Conservation (phyloP, 2,888 invertebrate species). For the Actias luna region DNA sequence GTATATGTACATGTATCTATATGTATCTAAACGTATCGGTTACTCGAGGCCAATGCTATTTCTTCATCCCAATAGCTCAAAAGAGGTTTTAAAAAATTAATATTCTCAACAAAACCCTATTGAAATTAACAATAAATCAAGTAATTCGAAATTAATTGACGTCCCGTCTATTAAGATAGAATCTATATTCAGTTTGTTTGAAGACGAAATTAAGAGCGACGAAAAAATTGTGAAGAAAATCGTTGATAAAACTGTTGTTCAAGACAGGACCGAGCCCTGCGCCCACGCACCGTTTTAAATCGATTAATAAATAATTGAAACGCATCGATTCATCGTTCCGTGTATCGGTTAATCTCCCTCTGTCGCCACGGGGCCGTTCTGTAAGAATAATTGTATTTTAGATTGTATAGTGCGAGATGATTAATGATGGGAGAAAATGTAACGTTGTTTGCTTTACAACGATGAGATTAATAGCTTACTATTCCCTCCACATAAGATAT, state of each 20-base stretch:
- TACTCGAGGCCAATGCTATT: too few relatives aligned
- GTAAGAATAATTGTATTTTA: slow-evolving; percentile 11
- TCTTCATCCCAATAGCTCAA: too few relatives aligned
- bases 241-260: slow-evolving; percentile 13
- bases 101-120: background rate
- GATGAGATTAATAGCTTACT: background rate
- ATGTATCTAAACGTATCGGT: too few relatives aligned
- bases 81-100: too few relatives aligned
- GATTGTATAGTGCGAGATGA: slow-evolving; percentile 8
- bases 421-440: slow-evolving; percentile 5
- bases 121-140: background rate
- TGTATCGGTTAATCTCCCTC: slow-evolving; percentile 33
- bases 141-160: background rate
- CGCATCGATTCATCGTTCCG: slow-evolving; percentile 42
- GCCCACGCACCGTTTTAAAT: slow-evolving; percentile 27
- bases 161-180: background rate
- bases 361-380: slow-evolving; percentile 27
- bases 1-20: too few relatives aligned
- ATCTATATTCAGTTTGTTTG: background rate
- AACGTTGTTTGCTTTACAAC: background rate
- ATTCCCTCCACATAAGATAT: too few relatives aligned
- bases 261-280: slow-evolving; percentile 26
- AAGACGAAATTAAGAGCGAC: background rate
- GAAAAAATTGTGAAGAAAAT: too few relatives aligned
- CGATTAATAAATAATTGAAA: slow-evolving; percentile 56